phyloP scores from a whole-genome alignment of 2,888 invertebrate genomes.

The Xylota segnis region DNA sequence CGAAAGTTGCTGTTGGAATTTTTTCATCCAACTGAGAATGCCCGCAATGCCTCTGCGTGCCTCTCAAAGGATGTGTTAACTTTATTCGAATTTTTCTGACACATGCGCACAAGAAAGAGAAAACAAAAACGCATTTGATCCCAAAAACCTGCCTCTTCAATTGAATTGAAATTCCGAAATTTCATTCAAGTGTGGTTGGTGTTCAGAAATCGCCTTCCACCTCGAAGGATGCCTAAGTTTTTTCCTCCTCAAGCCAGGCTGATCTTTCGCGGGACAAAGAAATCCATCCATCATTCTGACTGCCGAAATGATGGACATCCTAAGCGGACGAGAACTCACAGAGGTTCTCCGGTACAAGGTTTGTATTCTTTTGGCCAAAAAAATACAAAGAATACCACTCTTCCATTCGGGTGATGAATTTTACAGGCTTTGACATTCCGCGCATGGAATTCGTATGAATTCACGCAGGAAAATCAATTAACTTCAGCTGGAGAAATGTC shows the following conservation, averaged over 20 bases:
- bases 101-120: conserved; percentile 29
- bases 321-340: conserved; percentile 15
- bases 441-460: conserved; percentile 13
- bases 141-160: conserved; percentile 28
- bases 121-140: background rate
- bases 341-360: background rate
- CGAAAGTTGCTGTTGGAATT: too few relatives aligned
- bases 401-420: conserved; percentile 65
- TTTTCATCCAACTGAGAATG: conserved; percentile 14
- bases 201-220: background rate
- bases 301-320: conserved; percentile 65
- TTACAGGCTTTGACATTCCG: conserved; percentile 60
- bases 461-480: conserved; percentile 67
- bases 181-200: conserved; percentile 53
- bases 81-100: conserved; percentile 69
- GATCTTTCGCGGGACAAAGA: conserved; percentile 41
- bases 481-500: conserved; percentile 38
- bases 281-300: conserved; percentile 67
- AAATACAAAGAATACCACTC: conserved; percentile 36
- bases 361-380: background rate
- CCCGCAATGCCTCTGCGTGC: conserved; percentile 23
- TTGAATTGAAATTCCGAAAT: conserved; percentile 68
- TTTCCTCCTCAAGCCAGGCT: conserved; percentile 6
- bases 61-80: conserved; percentile 53
- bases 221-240: background rate